Percentiles rank a stretch among this genome's conserved stretches.
phyloP scores from a whole-genome alignment of 23 tunicate genomes.

The Ascidia mentula region DNA sequence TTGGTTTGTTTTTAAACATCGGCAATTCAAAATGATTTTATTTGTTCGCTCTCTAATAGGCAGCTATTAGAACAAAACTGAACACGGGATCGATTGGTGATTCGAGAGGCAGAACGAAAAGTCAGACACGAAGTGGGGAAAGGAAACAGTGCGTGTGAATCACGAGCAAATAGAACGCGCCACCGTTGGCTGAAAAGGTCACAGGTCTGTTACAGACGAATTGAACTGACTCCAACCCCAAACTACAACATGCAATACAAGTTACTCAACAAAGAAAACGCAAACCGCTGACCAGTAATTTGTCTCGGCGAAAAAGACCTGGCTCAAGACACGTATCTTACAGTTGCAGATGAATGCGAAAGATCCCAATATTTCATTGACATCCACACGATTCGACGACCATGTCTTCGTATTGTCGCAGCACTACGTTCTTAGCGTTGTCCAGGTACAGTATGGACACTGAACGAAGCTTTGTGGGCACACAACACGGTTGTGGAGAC shows the following conservation, averaged over 20 bases:
- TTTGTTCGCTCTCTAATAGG: neutral
- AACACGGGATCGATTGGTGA: neutral
- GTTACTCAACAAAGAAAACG: neutral
- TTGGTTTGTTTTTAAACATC: too few relatives aligned
- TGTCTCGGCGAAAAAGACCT: too few relatives aligned
- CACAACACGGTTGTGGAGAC: constrained; percentile 66
- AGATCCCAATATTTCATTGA: constrained; percentile 39
- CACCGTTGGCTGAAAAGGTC: neutral
- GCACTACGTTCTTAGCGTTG: constrained; percentile 51
- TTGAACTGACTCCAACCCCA: neutral
- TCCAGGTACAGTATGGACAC: constrained; percentile 73
- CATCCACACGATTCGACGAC: constrained; percentile 74
- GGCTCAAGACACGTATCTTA: too few relatives aligned
- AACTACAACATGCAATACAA: neutral
- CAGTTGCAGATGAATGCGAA: too few relatives aligned
- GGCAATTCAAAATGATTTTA: too few relatives aligned
- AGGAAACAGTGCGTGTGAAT: neutral
- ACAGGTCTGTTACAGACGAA: neutral
- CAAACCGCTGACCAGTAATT: too few relatives aligned
- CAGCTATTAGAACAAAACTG: neutral
- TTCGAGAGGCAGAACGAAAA: neutral
- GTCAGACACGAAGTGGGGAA: neutral
- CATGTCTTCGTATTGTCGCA: constrained; percentile 80
- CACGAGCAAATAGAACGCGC: neutral
- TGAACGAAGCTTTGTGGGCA: constrained; percentile 56